These are phyloP conservation scores for Pterois miles DNA, from an alignment of 2,797 vertebrate genomes.

Conservation along the genomic window DNA sequence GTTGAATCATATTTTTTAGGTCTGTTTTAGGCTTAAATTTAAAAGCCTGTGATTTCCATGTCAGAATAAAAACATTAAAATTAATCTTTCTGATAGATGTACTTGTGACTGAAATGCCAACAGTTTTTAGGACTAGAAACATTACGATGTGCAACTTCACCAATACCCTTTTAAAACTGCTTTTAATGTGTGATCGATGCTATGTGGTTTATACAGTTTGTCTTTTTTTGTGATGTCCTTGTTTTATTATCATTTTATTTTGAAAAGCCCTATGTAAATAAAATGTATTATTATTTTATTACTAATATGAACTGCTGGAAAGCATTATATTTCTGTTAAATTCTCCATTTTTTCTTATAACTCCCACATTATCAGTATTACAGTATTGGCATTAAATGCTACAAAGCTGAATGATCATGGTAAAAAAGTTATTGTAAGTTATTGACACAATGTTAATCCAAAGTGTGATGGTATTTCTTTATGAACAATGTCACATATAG, in stretches of 20 bases:
- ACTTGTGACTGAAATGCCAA: accelerated
- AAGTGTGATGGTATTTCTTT: not conserved
- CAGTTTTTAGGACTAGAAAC: not conserved
- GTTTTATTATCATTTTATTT: too few relatives aligned
- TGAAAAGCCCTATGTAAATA: too few relatives aligned
- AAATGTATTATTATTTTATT: too few relatives aligned
- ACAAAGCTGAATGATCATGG: not conserved
- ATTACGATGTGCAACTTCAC: not conserved
- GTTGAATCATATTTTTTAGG: not conserved
- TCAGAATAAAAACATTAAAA: not conserved
- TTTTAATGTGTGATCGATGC: too few relatives aligned
- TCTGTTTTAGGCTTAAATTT: not conserved
- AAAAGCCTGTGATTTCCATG: not conserved
- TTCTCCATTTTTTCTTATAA: not conserved
- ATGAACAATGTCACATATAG: not conserved
- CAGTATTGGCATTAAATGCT: not conserved
- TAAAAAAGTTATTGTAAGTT: not conserved
- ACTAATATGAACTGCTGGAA: not conserved
- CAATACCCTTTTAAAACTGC: too few relatives aligned
- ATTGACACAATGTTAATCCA: not conserved
- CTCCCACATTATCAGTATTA: not conserved
- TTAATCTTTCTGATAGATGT: not conserved
- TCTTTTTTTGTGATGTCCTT: too few relatives aligned
- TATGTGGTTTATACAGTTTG: too few relatives aligned
- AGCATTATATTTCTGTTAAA: not conserved